Conservation (phyloP, 2,113 vertebrate genomes). For the Hirundichthys speculiger region DNA sequence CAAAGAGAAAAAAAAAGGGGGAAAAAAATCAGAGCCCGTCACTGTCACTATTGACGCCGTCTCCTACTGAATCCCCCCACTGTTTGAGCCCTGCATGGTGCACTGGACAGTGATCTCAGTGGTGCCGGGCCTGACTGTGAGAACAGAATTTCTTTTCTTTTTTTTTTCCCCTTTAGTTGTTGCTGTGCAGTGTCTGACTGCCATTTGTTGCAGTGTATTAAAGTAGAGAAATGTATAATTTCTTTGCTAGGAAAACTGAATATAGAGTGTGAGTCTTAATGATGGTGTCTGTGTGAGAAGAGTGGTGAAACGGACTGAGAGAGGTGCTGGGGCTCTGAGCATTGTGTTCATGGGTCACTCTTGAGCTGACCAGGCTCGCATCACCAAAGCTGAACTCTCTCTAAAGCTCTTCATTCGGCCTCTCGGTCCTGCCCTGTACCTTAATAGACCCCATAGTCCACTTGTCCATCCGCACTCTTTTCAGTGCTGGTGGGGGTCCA, state of each 20-base stretch:
- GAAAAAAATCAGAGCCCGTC: slow-evolving; percentile 48
- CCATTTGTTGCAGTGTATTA: slow-evolving; percentile 19
- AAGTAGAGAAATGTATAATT: slow-evolving; percentile 34
- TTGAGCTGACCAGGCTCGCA: slow-evolving; percentile 52
- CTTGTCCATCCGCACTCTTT: slow-evolving; percentile 35
- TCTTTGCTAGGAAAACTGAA: slow-evolving; percentile 37
- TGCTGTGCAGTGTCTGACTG: slow-evolving; percentile 15
- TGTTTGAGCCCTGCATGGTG: slow-evolving; percentile 55
- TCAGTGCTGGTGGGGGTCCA: slow-evolving; percentile 42
- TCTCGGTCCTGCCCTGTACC: slow-evolving; percentile 22
- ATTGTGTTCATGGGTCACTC: no score
- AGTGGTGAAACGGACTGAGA: slow-evolving; percentile 47
- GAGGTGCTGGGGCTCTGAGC: no score
- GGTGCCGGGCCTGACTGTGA: slow-evolving; percentile 30
- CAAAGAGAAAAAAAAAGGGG: slow-evolving; percentile 14
- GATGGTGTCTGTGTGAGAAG: slow-evolving; percentile 44
- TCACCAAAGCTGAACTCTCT: slow-evolving; percentile 59
- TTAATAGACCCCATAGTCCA: slow-evolving; percentile 31
- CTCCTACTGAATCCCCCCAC: slow-evolving; percentile 55
- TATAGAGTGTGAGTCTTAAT: slow-evolving; percentile 36
- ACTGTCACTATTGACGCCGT: slow-evolving; percentile 53
- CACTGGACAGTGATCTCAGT: slow-evolving; percentile 47
- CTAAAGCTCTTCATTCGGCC: slow-evolving; percentile 37
- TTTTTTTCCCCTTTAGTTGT: background rate
- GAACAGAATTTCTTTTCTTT: slow-evolving; percentile 15